Evolutionary conservation across 2,797 vertebrate genomes (phyloP), one percentile per base, ranked within the genome.

Genomic region (Ptychobarbus kaznakovi): DNA sequence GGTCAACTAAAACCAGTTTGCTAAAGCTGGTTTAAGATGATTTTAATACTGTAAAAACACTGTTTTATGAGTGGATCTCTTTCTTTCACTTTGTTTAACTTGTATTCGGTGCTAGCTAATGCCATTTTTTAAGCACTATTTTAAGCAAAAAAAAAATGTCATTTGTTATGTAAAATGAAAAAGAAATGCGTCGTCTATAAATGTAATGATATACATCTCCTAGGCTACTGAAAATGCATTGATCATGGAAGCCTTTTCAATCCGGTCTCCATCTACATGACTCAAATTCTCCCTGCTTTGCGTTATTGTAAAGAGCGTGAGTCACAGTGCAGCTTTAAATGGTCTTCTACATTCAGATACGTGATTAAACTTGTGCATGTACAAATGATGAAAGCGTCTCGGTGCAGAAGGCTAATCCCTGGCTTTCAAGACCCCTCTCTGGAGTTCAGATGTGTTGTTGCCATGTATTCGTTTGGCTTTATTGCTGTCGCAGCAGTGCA

Each of bases 381-480:
- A 61, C 13, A 38, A 42, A 79, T 38, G 61, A 66, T 70, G 6
- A 66, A 58, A 81, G 61, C 10, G 3, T 65, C 22, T 38, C 22
- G 0, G 38, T 51, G 35, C 11, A 13, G 12, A 51, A 76, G 51
- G 12, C 46, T 83, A 66, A 66, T 49, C 32, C 76, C 20, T 68
- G n/a, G 49, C 46, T 46, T 83, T 70, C 28, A 13, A 46, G 35
- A 49, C 20, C 44, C 38, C 32, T 80, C 53, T 83, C 68, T 68
- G 72, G 46, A 69, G 49, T 78, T 84, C 66, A 72, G 63, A 70
- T 70, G 38, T 70, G 42, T 53, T 46, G 78, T 38, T 56, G n/a
- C n/a, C 53, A 58, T 66, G 80, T 80, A 49, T 81, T 82, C 46
- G 56, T 81, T 75, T 49, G 58, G 10, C 38, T 88, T 80, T 70